A percentile compares a stretch with the other conserved stretches of the same genome.
phyloP scores from a whole-genome alignment of 2,888 invertebrate genomes.

The Slavum lentiscoides region DNA sequence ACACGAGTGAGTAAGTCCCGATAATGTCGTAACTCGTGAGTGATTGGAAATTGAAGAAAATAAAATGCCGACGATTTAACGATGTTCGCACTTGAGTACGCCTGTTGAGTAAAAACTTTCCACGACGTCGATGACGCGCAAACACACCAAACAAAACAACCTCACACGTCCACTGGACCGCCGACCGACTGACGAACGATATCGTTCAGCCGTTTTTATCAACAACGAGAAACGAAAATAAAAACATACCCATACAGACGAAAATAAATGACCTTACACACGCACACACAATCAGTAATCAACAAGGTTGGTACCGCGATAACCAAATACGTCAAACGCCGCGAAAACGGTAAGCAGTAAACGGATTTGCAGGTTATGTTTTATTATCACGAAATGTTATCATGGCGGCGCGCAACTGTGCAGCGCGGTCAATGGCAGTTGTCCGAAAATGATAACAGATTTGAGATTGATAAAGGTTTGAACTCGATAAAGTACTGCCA shows the following conservation, averaged over 20 bases:
- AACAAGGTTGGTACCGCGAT: no score
- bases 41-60: no score
- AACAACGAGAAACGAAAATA: neutral
- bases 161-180: neutral
- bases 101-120: neutral
- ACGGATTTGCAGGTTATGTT: no score
- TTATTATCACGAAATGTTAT: no score
- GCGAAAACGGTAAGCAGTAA: no score
- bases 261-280: constrained; percentile 34
- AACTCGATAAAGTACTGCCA: no score
- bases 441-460: no score
- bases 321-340: no score
- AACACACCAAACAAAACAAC: neutral
- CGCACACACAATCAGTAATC: neutral
- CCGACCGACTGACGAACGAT: neutral
- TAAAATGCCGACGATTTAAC: neutral
- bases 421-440: no score
- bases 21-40: neutral
- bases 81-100: no score
- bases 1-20: neutral
- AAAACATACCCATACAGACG: neutral
- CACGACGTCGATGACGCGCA: neutral
- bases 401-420: no score
- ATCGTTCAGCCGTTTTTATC: neutral
- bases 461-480: no score